A percentile compares a stretch with the other conserved stretches of the same genome.
Evolutionary conservation across 2,888 invertebrate genomes (phyloP).

Genomic region (Halictus quadricinctus): DNA sequence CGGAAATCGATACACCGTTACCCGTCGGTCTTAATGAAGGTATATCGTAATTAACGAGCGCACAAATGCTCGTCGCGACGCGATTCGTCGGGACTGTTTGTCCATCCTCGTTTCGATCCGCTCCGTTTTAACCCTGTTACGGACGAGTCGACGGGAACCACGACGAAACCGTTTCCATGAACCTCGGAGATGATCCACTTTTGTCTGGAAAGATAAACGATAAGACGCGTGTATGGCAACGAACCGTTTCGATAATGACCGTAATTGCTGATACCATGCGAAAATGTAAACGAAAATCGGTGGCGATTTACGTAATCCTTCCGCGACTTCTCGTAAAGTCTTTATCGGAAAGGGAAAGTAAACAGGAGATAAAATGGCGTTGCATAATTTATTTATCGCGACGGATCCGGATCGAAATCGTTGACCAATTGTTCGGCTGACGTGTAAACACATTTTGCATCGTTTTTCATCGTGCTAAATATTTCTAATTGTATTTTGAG

Average conservation of each 20-base stretch:
- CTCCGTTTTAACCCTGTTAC: background rate
- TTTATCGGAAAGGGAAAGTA: background rate
- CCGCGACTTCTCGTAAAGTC: background rate
- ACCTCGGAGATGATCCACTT: background rate
- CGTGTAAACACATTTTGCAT: background rate
- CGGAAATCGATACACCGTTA: slow-evolving; percentile 44
- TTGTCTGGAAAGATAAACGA: background rate
- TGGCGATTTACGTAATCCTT: background rate
- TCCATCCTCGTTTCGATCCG: slow-evolving; percentile 24
- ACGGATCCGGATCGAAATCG: background rate
- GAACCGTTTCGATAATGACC: background rate
- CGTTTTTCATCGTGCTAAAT: background rate
- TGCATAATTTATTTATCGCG: background rate
- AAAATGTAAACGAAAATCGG: background rate
- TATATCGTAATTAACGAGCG: slow-evolving; percentile 46
- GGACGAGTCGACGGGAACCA: background rate
- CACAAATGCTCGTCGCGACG: slow-evolving; percentile 11
- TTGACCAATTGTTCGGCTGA: background rate
- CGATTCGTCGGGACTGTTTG: slow-evolving; percentile 19
- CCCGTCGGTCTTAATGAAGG: slow-evolving; percentile 33
- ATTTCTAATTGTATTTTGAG: background rate
- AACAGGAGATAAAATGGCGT: background rate
- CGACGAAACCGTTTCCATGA: background rate
- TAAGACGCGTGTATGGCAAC: background rate
- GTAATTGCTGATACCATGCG: background rate